Conservation (phyloP, 2,888 invertebrate genomes). For the Diplazon laetatorius region DNA sequence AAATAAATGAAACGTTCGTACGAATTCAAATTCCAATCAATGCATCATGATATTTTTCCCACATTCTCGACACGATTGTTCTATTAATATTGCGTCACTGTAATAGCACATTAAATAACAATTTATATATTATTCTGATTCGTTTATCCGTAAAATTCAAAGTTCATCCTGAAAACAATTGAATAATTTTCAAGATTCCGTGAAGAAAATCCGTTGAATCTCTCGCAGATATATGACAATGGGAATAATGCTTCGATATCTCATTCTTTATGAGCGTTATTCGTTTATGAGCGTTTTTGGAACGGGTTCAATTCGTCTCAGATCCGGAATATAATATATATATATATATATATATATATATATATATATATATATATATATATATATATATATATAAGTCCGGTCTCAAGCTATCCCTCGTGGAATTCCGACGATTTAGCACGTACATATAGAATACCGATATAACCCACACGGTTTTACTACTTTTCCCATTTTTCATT, state of each 20-base stretch:
- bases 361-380: no score
- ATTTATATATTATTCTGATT: no score
- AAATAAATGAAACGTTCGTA: neutral
- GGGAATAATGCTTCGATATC: slow-evolving; percentile 74
- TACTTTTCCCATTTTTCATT: slow-evolving; percentile 77
- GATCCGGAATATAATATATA: no score
- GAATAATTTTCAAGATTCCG: slow-evolving; percentile 4
- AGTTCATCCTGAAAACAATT: no score
- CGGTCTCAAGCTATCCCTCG: slow-evolving; percentile 58
- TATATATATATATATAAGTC: no score
- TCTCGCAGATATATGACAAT: slow-evolving; percentile 72
- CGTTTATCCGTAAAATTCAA: no score
- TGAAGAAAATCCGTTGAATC: slow-evolving; percentile 47
- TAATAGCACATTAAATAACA: no score
- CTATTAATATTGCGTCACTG: no score
- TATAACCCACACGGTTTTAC: slow-evolving; percentile 63
- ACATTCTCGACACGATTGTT: no score
- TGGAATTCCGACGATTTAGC: slow-evolving; percentile 42
- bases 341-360: no score
- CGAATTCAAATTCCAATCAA: no score
- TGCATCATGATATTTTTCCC: no score
- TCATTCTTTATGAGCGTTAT: slow-evolving; percentile 73
- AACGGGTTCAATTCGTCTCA: slow-evolving; percentile 75
- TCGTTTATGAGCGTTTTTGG: slow-evolving; percentile 77
- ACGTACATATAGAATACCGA: slow-evolving; percentile 35